Evolutionary conservation across 2,113 vertebrate genomes (phyloP).

Genomic region (Crotalus helleri): DNA sequence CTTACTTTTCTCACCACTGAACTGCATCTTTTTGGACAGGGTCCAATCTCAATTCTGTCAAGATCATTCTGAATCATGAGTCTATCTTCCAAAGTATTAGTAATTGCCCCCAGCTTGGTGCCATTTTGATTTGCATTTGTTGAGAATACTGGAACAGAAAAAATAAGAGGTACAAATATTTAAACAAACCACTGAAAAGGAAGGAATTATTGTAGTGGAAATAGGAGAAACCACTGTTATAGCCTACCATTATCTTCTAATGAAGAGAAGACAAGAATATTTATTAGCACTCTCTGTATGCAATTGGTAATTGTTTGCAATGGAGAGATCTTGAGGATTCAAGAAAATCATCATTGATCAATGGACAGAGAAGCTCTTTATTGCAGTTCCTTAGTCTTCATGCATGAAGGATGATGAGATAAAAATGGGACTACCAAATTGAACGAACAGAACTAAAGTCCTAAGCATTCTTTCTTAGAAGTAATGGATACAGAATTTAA

Average conservation of each 20-base stretch:
- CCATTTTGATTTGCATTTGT: background rate
- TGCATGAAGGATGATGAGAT: background rate
- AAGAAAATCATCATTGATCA: background rate
- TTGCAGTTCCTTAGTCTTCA: background rate
- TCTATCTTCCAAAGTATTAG: background rate
- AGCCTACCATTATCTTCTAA: background rate
- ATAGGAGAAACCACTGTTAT: background rate
- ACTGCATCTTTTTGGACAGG: background rate
- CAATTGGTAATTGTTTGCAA: background rate
- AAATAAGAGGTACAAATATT: background rate
- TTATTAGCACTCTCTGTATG: background rate
- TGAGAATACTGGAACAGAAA: background rate
- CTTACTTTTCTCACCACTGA: background rate
- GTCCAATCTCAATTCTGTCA: background rate
- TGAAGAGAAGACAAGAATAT: background rate
- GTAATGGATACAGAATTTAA: background rate
- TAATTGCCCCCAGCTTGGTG: background rate
- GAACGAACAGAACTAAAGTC: background rate
- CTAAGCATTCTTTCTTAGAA: background rate
- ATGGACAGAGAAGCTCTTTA: background rate
- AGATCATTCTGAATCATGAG: background rate
- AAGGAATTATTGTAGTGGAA: background rate
- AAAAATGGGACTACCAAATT: background rate
- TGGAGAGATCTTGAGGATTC: background rate
- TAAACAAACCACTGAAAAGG: background rate